phyloP scores from a whole-genome alignment of 2,113 vertebrate genomes.

The Actinemys pallida region DNA sequence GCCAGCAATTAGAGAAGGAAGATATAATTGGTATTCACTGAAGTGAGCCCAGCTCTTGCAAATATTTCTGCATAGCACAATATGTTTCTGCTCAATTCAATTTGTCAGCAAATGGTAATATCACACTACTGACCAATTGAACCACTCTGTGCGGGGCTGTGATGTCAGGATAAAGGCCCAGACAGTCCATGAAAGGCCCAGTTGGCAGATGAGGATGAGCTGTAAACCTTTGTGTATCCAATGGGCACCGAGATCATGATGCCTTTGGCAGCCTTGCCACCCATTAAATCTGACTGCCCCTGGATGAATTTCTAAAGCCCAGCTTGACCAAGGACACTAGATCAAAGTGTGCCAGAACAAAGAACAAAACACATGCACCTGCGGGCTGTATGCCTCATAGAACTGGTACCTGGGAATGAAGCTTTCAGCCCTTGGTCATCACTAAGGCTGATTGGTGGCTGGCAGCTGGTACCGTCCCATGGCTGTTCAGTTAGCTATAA shows the following conservation, averaged over 20 bases:
- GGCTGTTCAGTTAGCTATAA: background rate
- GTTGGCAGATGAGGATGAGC: background rate
- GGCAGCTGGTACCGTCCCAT: background rate
- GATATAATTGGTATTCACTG: background rate
- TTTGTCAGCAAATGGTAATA: background rate
- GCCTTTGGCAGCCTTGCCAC: background rate
- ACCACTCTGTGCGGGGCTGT: rapidly evolving
- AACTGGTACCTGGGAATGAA: background rate
- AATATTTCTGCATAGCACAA: background rate
- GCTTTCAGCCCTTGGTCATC: background rate
- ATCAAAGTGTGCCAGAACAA: background rate
- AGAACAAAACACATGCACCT: background rate
- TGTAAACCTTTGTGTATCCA: background rate
- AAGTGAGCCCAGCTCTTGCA: background rate
- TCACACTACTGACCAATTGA: background rate
- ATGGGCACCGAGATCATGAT: background rate
- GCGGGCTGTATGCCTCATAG: background rate
- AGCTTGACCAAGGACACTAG: rapidly evolving
- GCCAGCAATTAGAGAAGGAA: background rate
- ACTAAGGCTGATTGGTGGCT: background rate
- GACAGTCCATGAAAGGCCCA: rapidly evolving
- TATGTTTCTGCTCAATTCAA: background rate
- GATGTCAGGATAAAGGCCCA: background rate
- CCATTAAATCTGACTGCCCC: background rate
- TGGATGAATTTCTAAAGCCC: background rate